These are phyloP conservation scores for Margarornis squamiger DNA, from an alignment of 2,797 vertebrate species.

Conservation along the genomic window DNA sequence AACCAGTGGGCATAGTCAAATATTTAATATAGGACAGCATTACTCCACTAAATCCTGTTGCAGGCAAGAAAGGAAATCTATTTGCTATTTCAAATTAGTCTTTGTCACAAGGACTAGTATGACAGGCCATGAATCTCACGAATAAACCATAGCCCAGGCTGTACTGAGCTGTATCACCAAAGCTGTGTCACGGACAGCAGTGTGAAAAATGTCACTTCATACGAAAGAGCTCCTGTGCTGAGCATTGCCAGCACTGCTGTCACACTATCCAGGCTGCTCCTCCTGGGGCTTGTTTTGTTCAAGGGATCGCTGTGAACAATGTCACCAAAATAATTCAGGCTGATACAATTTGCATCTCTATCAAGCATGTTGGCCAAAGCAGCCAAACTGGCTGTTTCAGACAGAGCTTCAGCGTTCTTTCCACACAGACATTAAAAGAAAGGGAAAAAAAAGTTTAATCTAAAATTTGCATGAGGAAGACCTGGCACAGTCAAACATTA, in stretches of 20 bases:
- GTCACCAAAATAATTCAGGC: not conserved
- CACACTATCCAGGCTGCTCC: not conserved
- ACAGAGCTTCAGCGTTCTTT: not conserved
- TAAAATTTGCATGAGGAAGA: not conserved
- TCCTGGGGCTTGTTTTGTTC: not conserved
- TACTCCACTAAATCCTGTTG: not conserved
- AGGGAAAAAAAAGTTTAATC: not conserved
- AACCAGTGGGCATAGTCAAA: not conserved
- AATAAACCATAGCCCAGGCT: not conserved
- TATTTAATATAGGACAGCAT: not conserved
- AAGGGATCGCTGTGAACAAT: not conserved
- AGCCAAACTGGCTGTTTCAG: not conserved
- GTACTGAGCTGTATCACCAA: not conserved
- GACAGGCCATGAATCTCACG: not conserved
- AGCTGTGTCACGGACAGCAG: not conserved
- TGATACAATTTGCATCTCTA: too few relatives aligned
- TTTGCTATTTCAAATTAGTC: not conserved
- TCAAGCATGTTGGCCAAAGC: not conserved
- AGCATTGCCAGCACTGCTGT: not conserved
- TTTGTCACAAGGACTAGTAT: not conserved
- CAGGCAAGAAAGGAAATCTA: not conserved
- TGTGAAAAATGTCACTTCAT: not conserved
- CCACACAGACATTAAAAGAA: not conserved
- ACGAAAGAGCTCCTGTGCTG: not conserved
- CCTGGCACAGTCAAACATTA: not conserved